Base-by-base conservation (phyloP, 2,888 invertebrate genomes). In the Ptychoptera contaminata region DNA sequence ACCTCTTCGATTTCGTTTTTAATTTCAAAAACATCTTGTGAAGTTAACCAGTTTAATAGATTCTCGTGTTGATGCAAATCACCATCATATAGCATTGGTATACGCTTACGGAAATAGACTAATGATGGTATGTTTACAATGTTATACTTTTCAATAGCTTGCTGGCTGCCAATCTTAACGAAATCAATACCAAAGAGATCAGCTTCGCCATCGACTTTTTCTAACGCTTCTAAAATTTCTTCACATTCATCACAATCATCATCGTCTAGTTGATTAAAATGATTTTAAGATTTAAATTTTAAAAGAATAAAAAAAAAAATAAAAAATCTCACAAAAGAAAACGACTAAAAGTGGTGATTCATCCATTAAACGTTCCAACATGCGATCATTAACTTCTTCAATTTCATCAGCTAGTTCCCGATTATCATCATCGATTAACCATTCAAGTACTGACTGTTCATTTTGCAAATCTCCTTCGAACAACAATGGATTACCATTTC, bases 1-100 rank as follows among this genome's bases (percentile, higher is more conserved):
- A 96, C 94, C 62, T 94, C 93, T 63, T 93, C 93, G 58, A 94
- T 94, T 74, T 92, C 92, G 59, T 91, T 92, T 70, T 90, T 91
- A 44, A 92, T 82, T 67, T 92, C 91, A 67, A 92, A 91, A 44
- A 91, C 87, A 60, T 92, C 92, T 59, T 92, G 91, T 40, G 90
- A 90, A 23, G 92, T 92, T 37, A 92, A 67, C 92, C 92, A 92
- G 49, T 81, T 76, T 6, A 92, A 68, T 16, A 92, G 77, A 59
- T 79, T 80, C 43, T 88, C 88, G 34, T 84, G 84, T 62, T 92
- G 90, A 50, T 78, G 80, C 34, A 92, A 67, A 59, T 92, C 92
- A 6, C 92, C 90, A 54, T 92, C 92, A 59, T 88, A 92, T 6
- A 87, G 70, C 63, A 90, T 78, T 0, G 91, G 90, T 9, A 79